These are phyloP conservation scores for Emydoidea blandingii DNA, from an alignment of 2,797 vertebrate species.

Conservation along the genomic window DNA sequence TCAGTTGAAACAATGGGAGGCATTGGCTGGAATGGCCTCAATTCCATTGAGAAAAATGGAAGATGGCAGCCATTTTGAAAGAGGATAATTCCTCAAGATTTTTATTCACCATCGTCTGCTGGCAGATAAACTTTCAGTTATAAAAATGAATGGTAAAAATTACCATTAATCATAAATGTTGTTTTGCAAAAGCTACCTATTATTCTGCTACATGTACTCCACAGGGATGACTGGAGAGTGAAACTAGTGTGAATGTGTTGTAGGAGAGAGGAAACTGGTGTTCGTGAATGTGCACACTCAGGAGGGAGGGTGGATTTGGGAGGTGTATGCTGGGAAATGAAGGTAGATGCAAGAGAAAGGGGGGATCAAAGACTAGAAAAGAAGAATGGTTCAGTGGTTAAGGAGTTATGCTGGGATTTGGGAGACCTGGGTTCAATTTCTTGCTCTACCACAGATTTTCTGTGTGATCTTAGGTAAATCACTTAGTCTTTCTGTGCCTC, in stretches of 20 bases:
- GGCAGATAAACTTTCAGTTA: background rate
- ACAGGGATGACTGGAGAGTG: background rate
- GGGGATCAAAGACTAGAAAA: background rate
- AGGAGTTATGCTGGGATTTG: background rate
- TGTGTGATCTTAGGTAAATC: background rate
- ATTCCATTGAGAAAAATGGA: background rate
- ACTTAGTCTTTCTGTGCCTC: background rate
- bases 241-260: background rate
- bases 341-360: background rate
- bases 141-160: background rate
- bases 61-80: background rate
- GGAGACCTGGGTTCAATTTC: background rate
- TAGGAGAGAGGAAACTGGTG: background rate
- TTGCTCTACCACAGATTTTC: background rate
- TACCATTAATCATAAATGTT: background rate
- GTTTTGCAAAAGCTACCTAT: background rate
- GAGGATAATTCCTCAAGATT: background rate
- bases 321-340: background rate
- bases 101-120: background rate
- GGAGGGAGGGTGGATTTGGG: fast-evolving
- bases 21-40: background rate
- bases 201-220: background rate
- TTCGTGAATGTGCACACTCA: background rate
- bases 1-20: background rate
- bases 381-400: background rate